Percentiles rank a stretch among this genome's conserved stretches.
Evolutionary conservation across 2,113 vertebrate genomes (phyloP).

Genomic region (Ageneiosus marmoratus): DNA sequence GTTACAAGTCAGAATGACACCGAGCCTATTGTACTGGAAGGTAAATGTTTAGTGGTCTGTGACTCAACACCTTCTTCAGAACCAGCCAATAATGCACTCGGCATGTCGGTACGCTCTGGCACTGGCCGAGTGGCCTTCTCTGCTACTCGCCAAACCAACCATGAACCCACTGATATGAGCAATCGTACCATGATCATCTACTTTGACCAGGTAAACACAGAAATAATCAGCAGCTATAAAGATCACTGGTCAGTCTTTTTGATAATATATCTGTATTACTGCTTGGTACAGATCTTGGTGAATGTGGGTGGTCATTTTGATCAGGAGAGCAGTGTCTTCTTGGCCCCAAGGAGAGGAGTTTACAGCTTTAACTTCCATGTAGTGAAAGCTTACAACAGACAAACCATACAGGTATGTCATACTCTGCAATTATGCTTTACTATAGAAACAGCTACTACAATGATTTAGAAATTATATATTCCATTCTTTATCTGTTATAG

Average conservation of each 20-base stretch:
- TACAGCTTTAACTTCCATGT: constrained; percentile 90
- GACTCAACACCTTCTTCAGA: constrained; percentile 78
- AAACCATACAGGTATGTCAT: constrained; percentile 81
- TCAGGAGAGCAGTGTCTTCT: constrained; percentile 81
- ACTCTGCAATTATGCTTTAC: background rate
- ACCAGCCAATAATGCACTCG: constrained; percentile 71
- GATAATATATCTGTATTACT: background rate
- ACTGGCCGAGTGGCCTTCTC: constrained; percentile 77
- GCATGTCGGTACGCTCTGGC: constrained; percentile 77
- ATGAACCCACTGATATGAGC: constrained; percentile 80
- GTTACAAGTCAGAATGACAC: constrained; percentile 77
- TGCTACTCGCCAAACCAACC: constrained; percentile 78
- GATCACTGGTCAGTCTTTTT: background rate
- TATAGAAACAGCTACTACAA: background rate
- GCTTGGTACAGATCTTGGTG: constrained; percentile 76
- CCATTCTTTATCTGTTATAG: constrained; percentile 57
- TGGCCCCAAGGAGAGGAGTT: constrained; percentile 81
- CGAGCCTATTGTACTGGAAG: constrained; percentile 78
- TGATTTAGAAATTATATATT: background rate
- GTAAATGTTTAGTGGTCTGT: constrained; percentile 79
- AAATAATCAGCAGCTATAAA: background rate
- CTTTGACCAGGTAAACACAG: constrained; percentile 76
- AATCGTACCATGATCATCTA: constrained; percentile 82
- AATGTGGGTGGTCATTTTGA: constrained; percentile 85
- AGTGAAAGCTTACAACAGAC: constrained; percentile 87